phyloP scores from a whole-genome alignment of 2,113 vertebrate genomes.

The Willisornis vidua region DNA sequence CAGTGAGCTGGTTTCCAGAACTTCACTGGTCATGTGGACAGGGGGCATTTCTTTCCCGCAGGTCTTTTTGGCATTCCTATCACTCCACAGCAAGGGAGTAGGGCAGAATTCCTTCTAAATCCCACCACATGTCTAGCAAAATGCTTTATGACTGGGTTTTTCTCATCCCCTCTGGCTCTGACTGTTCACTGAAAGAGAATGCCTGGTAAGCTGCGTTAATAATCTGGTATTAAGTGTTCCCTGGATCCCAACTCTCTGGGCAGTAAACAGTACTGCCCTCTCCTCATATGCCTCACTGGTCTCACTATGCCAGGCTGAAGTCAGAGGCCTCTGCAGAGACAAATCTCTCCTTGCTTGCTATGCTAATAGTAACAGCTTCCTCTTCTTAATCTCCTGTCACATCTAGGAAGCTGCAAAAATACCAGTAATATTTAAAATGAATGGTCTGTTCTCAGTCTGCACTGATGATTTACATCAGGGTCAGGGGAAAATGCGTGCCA shows the following conservation, averaged over 20 bases:
- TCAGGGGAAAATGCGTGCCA: background rate
- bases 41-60: background rate
- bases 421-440: background rate
- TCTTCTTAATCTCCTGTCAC: background rate
- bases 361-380: background rate
- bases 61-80: background rate
- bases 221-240: constrained; percentile 71
- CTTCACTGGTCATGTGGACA: background rate
- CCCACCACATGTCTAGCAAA: background rate
- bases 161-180: constrained; percentile 54
- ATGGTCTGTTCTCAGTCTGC: background rate
- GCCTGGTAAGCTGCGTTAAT: constrained; percentile 60
- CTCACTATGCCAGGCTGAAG: background rate
- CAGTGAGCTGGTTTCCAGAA: background rate
- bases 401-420: background rate
- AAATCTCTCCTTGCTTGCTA: constrained; percentile 1
- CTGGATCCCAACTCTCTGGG: background rate
- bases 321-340: background rate
- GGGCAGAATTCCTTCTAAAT: constrained; percentile 55
- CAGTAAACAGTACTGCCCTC: constrained; percentile 32
- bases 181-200: constrained; percentile 51
- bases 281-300: background rate
- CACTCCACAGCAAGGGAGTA: background rate
- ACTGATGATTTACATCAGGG: background rate
- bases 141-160: constrained; percentile 40